phyloP scores from a whole-genome alignment of 2,888 invertebrate genomes.

The Micoletzkya japonica region DNA sequence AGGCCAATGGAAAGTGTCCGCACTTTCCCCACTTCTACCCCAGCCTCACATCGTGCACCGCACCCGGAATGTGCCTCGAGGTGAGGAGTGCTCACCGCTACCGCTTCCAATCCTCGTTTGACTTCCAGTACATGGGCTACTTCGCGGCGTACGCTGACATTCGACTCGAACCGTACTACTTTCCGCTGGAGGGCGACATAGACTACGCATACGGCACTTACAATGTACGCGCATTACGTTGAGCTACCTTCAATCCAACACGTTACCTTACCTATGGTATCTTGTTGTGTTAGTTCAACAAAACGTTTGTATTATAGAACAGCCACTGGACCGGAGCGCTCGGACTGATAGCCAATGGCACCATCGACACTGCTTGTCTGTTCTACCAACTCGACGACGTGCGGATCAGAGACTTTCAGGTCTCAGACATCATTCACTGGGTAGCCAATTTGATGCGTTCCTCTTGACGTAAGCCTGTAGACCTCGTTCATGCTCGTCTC shows the following conservation, averaged over 20 bases:
- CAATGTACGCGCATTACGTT: too few relatives aligned
- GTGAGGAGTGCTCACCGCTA: too few relatives aligned
- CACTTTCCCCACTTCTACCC: background rate
- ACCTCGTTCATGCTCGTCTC: constrained; percentile 6
- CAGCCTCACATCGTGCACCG: background rate
- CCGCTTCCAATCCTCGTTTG: too few relatives aligned
- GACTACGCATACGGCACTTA: too few relatives aligned
- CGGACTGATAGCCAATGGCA: background rate
- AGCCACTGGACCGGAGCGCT: constrained; percentile 13
- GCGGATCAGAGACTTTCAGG: background rate
- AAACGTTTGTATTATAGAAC: background rate
- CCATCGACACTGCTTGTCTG: constrained; percentile 10
- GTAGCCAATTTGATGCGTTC: too few relatives aligned
- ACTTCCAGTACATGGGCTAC: constrained; percentile 16
- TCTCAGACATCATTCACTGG: background rate
- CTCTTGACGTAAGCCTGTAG: too few relatives aligned
- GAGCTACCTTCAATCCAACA: too few relatives aligned
- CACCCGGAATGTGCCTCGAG: constrained; percentile 4
- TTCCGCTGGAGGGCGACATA: background rate
- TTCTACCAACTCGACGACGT: background rate
- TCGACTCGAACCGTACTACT: background rate
- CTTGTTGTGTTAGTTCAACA: too few relatives aligned
- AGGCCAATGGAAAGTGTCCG: constrained; percentile 15
- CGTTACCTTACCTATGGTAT: too few relatives aligned
- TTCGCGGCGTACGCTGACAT: constrained; percentile 1